Evolutionary conservation across 2,113 vertebrate genomes (phyloP).

Genomic region (Microtus oregoni): DNA sequence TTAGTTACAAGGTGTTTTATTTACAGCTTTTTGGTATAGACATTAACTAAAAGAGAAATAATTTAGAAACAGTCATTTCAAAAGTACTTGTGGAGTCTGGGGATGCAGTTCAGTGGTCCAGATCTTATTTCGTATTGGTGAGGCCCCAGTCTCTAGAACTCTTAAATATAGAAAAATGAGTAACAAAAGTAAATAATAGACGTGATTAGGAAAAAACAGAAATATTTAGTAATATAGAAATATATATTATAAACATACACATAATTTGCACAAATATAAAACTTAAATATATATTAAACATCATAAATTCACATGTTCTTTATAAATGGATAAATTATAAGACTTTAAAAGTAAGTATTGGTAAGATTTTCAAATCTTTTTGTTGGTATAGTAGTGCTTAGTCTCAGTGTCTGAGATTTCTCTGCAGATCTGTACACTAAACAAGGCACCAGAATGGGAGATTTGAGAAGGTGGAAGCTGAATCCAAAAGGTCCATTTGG

Average conservation of each 20-base stretch:
- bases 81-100: neutral
- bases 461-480: slow-evolving; percentile 78
- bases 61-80: neutral
- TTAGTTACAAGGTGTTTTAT: neutral
- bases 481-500: slow-evolving; percentile 83
- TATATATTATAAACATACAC: neutral
- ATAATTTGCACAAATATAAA: neutral
- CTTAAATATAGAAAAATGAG: neutral
- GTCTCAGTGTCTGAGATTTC: slow-evolving; percentile 43
- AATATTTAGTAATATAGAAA: slow-evolving; percentile 13
- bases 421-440: slow-evolving; percentile 59
- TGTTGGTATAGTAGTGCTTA: slow-evolving; percentile 55
- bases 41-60: neutral
- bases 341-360: slow-evolving; percentile 8
- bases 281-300: neutral
- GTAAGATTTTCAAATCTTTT: slow-evolving; percentile 50
- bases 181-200: neutral
- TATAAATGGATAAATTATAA: neutral
- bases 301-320: neutral
- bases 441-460: slow-evolving; percentile 76
- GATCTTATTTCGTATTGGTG: neutral
- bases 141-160: neutral
- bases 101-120: neutral
- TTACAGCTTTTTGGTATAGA: neutral
- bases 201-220: slow-evolving; percentile 14